Evolutionary conservation across 2,888 invertebrate species (phyloP).

Genomic region (Heliconius aoede): DNA sequence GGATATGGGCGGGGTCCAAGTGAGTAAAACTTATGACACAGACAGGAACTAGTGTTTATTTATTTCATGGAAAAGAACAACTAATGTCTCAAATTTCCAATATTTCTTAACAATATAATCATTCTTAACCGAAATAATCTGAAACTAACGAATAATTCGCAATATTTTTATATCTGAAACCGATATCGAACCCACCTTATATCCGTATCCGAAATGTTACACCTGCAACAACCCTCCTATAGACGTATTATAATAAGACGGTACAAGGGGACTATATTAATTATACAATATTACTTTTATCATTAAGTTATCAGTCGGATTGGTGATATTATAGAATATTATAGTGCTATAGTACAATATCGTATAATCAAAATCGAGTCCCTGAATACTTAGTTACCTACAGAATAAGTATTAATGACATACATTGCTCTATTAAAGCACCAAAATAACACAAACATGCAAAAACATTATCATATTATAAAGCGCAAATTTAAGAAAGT

Average conservation of each 20-base stretch:
- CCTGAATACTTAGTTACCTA: not conserved
- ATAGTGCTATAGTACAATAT: not conserved
- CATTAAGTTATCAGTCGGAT: constrained; percentile 5
- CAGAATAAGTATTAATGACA: not conserved
- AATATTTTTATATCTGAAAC: not conserved
- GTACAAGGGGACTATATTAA: not conserved
- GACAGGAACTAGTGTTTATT: not conserved
- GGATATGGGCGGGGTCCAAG: too few relatives aligned
- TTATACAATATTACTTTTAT: not conserved
- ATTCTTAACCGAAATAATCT: too few relatives aligned
- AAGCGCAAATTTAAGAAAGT: constrained; percentile 12
- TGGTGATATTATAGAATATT: constrained; percentile 4
- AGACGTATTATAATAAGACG: not conserved
- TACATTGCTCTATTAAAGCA: constrained; percentile 16
- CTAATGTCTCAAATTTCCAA: too few relatives aligned
- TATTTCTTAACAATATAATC: too few relatives aligned
- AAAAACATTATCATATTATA: too few relatives aligned
- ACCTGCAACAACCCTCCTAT: not conserved
- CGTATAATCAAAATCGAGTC: constrained; percentile 1
- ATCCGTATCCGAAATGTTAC: not conserved
- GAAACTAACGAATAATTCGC: too few relatives aligned
- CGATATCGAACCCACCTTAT: too few relatives aligned
- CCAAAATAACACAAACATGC: constrained; percentile 16
- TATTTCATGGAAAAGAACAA: not conserved
- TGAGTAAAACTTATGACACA: not conserved